Conservation (phyloP, 2,888 invertebrate genomes). For the Cataglyphis cursor region DNA sequence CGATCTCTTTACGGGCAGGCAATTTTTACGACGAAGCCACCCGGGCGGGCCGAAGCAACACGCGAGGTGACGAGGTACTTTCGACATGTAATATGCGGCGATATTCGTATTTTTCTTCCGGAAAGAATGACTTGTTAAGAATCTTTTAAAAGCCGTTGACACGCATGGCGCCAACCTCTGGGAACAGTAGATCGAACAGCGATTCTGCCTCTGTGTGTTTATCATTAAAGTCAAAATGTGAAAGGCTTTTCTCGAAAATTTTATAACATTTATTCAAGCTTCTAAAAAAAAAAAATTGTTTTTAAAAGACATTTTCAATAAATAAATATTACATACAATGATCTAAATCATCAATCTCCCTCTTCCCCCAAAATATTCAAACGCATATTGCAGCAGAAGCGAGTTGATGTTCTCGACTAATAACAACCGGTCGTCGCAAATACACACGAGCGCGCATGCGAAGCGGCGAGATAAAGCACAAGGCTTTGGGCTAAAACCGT, state of each 20-base stretch:
- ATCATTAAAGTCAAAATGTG: background rate
- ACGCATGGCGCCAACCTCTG: conserved; percentile 28
- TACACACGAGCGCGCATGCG: conserved; percentile 78
- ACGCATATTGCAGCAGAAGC: conserved; percentile 73
- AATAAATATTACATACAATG: background rate
- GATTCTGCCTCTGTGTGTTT: too few relatives aligned
- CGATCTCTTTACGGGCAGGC: conserved; percentile 86
- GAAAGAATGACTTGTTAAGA: conserved; percentile 70
- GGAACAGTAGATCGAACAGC: background rate
- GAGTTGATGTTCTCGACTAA: conserved; percentile 79
- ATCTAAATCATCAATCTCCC: too few relatives aligned
- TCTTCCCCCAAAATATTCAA: conserved; percentile 67
- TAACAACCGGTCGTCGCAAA: conserved; percentile 72
- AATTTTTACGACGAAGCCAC: conserved; percentile 86
- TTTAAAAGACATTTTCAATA: background rate
- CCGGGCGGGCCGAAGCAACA: conserved; percentile 83
- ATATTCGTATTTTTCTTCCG: conserved; percentile 58
- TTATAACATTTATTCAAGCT: too few relatives aligned
- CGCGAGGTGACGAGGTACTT: conserved; percentile 82
- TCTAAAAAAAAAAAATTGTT: too few relatives aligned
- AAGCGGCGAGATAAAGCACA: conserved; percentile 79
- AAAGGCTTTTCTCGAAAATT: too few relatives aligned
- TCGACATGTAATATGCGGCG: conserved; percentile 61
- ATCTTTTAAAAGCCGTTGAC: conserved; percentile 31
- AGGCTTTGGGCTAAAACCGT: conserved; percentile 74